Percentiles rank a stretch among this genome's conserved stretches.
These are phyloP conservation scores for Mantis religiosa DNA, from an alignment of 2,888 invertebrate species.

Conservation along the genomic window DNA sequence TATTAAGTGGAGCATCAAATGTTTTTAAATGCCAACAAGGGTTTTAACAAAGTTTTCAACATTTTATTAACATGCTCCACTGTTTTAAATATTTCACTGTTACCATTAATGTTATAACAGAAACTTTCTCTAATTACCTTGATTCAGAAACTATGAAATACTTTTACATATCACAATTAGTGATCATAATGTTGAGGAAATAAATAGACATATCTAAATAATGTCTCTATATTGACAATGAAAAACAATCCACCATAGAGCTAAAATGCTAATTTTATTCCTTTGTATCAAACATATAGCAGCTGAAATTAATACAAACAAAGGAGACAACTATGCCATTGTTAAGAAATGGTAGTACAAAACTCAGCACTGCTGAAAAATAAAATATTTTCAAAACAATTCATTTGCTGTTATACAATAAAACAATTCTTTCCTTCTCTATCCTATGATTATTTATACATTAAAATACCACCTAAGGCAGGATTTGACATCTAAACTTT, in stretches of 20 bases:
- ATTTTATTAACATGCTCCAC: too few species aligned
- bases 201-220: background rate
- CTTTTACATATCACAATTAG: background rate
- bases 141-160: background rate
- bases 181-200: background rate
- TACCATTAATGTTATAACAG: too few species aligned
- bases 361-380: constrained; percentile 19
- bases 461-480: constrained; percentile 18
- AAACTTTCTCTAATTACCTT: background rate
- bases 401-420: background rate
- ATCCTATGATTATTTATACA: background rate
- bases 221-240: background rate
- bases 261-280: constrained; percentile 22
- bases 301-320: constrained; percentile 22
- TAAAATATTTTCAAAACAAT: background rate
- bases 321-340: constrained; percentile 19
- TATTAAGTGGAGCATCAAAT: too few species aligned
- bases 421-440: background rate
- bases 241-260: background rate
- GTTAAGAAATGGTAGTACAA: constrained; percentile 24
- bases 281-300: constrained; percentile 22
- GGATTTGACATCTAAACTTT: constrained; percentile 16
- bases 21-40: too few species aligned
- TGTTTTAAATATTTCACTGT: too few species aligned
- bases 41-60: too few species aligned